Evolutionary conservation across 2,113 vertebrate species (phyloP).

Genomic region (Conger conger): DNA sequence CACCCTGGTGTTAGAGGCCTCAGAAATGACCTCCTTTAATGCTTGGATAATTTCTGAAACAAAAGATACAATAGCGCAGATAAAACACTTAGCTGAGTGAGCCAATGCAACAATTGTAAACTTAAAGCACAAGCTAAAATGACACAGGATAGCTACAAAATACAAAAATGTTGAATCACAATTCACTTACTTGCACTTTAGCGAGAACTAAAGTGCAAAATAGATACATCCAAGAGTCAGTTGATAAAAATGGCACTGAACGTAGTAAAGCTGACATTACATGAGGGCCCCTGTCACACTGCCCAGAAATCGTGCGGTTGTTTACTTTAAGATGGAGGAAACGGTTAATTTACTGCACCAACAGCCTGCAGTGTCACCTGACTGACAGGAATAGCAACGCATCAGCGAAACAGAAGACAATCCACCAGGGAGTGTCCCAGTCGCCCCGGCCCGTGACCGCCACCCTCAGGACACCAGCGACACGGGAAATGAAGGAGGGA

Average conservation of each 20-base stretch:
- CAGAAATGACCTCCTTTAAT: neutral
- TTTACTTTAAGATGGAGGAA: no score
- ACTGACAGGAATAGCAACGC: neutral
- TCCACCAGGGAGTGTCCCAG: neutral
- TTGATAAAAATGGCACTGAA: no score
- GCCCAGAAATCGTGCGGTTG: no score
- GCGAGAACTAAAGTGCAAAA: no score
- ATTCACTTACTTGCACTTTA: no score
- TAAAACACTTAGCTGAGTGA: neutral
- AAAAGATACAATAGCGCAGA: neutral
- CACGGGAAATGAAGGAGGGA: neutral
- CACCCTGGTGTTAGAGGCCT: neutral
- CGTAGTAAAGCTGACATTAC: no score
- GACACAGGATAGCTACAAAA: no score
- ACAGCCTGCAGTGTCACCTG: neutral
- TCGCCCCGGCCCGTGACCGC: neutral
- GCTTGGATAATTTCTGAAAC: neutral
- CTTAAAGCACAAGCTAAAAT: neutral
- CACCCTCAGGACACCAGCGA: neutral
- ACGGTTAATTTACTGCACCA: no score
- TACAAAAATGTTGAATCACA: no score
- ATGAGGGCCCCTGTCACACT: no score
- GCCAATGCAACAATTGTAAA: neutral
- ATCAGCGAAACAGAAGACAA: neutral
- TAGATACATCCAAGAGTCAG: no score